phyloP scores from a whole-genome alignment of 2,797 vertebrate genomes.

The Sebastolobus altivelis region DNA sequence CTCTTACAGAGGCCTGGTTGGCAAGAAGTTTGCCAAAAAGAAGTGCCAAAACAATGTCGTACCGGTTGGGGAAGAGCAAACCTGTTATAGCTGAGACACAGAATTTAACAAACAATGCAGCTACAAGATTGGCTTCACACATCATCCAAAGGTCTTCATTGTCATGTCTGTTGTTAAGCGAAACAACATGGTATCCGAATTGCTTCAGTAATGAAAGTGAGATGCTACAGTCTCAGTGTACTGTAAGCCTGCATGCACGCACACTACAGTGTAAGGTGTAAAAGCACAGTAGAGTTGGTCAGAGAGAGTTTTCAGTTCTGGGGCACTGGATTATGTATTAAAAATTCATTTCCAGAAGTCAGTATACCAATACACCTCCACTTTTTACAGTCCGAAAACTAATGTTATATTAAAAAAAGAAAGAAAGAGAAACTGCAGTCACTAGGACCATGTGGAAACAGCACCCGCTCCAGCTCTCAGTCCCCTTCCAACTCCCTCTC shows the following conservation, averaged over 20 bases:
- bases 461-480: too few species aligned
- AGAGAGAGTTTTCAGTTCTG: neutral
- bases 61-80: too few species aligned
- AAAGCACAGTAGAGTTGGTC: neutral
- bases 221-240: neutral
- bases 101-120: neutral
- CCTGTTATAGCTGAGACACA: neutral
- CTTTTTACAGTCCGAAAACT: neutral
- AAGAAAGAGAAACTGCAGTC: neutral
- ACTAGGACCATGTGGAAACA: too few species aligned
- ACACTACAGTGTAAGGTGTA: neutral
- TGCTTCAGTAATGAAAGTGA: neutral
- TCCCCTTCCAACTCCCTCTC: neutral
- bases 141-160: neutral
- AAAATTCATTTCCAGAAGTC: too few species aligned
- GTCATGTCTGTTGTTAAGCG: neutral
- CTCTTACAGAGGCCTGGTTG: neutral
- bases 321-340: neutral
- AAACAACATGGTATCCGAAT: neutral
- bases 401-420: neutral
- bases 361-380: neutral
- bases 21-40: neutral
- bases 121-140: neutral
- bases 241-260: neutral
- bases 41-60: neutral